A percentile compares a stretch with the other conserved stretches of the same genome.
phyloP scores from a whole-genome alignment of 2,113 vertebrate genomes.

The Oenanthe oenanthe region DNA sequence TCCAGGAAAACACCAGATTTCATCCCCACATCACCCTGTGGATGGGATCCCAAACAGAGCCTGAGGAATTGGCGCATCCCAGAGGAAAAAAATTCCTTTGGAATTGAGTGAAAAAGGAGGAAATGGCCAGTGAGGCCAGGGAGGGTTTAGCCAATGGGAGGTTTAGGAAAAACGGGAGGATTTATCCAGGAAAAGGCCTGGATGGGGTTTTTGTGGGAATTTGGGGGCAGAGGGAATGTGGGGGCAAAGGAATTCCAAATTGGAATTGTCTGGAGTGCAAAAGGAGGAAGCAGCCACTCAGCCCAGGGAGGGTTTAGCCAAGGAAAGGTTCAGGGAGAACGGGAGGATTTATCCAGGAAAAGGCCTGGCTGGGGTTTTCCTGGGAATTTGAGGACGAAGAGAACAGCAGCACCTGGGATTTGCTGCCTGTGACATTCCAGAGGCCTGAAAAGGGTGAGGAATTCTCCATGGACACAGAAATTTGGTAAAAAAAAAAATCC shows the following conservation, averaged over 20 bases:
- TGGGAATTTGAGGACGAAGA: accelerated
- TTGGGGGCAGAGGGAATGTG: not conserved
- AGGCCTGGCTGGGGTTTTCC: not conserved
- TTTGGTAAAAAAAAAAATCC: not conserved
- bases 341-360: not conserved
- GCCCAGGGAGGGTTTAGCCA: not conserved
- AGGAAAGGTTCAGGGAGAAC: accelerated
- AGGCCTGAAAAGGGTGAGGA: not conserved
- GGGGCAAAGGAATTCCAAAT: not conserved
- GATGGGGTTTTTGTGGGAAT: not conserved
- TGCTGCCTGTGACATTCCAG: accelerated
- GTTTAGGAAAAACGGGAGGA: not conserved
- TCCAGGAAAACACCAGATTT: not conserved
- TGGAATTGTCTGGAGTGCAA: not conserved
- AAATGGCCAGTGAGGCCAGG: not conserved
- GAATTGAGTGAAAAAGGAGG: not conserved
- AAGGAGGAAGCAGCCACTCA: not conserved
- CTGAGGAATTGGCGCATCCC: not conserved
- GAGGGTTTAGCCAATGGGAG: not conserved
- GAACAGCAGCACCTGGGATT: not conserved
- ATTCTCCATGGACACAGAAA: accelerated
- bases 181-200: not conserved
- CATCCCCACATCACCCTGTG: too few species aligned
- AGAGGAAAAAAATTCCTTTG: not conserved
- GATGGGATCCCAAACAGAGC: not conserved